phyloP scores from a whole-genome alignment of 2,888 invertebrate species.

The Trachelus troglodyta region DNA sequence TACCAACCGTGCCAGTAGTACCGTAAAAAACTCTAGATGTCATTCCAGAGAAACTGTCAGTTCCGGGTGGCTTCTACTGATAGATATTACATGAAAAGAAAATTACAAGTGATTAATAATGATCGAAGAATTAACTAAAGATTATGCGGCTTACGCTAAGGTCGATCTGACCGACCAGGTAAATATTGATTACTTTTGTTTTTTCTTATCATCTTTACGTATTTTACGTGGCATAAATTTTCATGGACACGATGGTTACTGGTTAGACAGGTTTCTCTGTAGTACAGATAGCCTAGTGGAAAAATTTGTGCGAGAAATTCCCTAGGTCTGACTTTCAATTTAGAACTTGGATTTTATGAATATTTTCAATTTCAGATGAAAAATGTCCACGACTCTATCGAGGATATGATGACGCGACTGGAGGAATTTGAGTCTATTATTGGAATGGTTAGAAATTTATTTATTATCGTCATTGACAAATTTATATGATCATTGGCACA shows the following conservation, averaged over 20 bases:
- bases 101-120: conserved; percentile 18
- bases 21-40: background rate
- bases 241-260: background rate
- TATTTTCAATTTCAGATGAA: conserved; percentile 47
- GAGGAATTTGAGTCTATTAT: conserved; percentile 65
- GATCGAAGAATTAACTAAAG: conserved; percentile 56
- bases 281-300: background rate
- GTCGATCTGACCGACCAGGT: conserved; percentile 55
- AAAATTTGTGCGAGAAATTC: background rate
- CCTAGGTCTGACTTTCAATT: background rate
- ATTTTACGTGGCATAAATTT: background rate
- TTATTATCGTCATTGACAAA: background rate
- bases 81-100: background rate
- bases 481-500: background rate
- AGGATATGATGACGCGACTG: conserved; percentile 64
- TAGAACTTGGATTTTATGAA: background rate
- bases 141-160: conserved; percentile 56
- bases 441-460: conserved; percentile 54
- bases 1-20: background rate
- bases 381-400: conserved; percentile 56
- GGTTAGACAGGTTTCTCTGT: background rate
- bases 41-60: background rate
- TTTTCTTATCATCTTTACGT: background rate
- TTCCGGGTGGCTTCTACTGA: background rate
- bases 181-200: conserved; percentile 22